These are phyloP conservation scores for Takifugu bimaculatus DNA, from an alignment of 2,113 vertebrate species.

Conservation along the genomic window DNA sequence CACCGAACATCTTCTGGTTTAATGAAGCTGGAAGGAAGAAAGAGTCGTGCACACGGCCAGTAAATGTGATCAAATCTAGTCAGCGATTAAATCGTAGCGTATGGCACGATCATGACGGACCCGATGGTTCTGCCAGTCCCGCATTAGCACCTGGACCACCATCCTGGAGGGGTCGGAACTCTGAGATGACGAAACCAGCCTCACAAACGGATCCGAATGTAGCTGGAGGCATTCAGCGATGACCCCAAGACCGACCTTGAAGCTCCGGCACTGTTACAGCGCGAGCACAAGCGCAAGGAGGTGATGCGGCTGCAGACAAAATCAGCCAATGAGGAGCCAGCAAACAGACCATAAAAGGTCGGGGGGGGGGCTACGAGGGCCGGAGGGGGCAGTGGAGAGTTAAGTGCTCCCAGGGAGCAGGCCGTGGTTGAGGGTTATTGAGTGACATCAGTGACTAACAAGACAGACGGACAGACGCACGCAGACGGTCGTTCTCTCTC, in stretches of 20 bases:
- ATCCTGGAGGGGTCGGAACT: conserved; percentile 16
- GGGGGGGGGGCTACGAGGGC: conserved; percentile 17
- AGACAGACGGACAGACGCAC: conserved; percentile 10
- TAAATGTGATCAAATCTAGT: conserved; percentile 38
- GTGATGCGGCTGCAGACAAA: conserved; percentile 8
- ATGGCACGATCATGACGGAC: conserved; percentile 28
- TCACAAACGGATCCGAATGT: too few relatives aligned
- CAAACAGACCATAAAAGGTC: conserved; percentile 15
- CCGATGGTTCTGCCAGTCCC: conserved; percentile 34
- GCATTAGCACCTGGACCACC: conserved; percentile 17
- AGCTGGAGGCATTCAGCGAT: conserved; percentile 32
- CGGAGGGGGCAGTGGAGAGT: conserved; percentile 21
- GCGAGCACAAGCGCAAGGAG: conserved; percentile 2
- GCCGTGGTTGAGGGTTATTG: conserved; percentile 71
- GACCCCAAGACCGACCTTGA: conserved; percentile 24
- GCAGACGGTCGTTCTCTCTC: conserved; percentile 13
- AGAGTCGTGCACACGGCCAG: conserved; percentile 22
- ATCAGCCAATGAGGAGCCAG: conserved; percentile 7
- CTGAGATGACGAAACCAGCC: background rate
- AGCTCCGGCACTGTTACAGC: background rate
- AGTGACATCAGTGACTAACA: conserved; percentile 76
- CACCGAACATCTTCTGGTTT: conserved; percentile 37
- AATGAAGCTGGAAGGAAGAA: conserved; percentile 36
- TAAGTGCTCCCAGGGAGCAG: conserved; percentile 70
- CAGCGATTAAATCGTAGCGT: conserved; percentile 26